phyloP scores from a whole-genome alignment of 2,888 invertebrate genomes.

The Eumacrocentrus americanus region DNA sequence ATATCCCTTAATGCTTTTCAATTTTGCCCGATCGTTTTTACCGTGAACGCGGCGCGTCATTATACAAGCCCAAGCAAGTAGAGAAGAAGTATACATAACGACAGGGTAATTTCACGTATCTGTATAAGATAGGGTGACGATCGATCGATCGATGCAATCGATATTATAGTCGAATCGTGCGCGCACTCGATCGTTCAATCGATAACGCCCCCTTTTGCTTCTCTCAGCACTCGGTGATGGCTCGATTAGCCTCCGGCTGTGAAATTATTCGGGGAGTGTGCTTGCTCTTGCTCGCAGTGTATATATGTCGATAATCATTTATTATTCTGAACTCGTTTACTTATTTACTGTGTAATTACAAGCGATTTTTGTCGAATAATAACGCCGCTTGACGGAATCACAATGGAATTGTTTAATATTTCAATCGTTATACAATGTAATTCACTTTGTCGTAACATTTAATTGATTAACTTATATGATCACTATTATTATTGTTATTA shows the following conservation, averaged over 20 bases:
- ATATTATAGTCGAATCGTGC: slow-evolving; percentile 1
- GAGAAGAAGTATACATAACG: no score
- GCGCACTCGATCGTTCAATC: slow-evolving; percentile 10
- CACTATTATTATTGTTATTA: neutral
- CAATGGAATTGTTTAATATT: neutral
- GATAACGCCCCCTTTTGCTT: slow-evolving; percentile 10
- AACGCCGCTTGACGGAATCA: neutral
- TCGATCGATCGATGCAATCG: slow-evolving; percentile 23
- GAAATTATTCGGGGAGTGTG: slow-evolving; percentile 7
- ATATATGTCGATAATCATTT: no score
- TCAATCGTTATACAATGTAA: slow-evolving; percentile 1
- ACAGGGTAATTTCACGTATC: slow-evolving; percentile 16
- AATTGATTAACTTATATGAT: slow-evolving; percentile 10
- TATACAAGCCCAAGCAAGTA: neutral
- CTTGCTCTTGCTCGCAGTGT: no score
- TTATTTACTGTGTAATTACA: no score
- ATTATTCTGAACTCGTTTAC: no score
- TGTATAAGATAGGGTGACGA: slow-evolving; percentile 14
- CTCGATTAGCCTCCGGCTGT: slow-evolving; percentile 18
- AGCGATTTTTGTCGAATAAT: no score
- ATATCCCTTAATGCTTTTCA: slow-evolving; percentile 6
- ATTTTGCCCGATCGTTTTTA: slow-evolving; percentile 13
- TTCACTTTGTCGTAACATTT: slow-evolving; percentile 2
- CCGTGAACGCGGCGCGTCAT: no score
- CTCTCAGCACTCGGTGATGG: slow-evolving; percentile 14